Base-by-base conservation (phyloP, 2,797 vertebrate species). In the Syngnathus acus region DNA sequence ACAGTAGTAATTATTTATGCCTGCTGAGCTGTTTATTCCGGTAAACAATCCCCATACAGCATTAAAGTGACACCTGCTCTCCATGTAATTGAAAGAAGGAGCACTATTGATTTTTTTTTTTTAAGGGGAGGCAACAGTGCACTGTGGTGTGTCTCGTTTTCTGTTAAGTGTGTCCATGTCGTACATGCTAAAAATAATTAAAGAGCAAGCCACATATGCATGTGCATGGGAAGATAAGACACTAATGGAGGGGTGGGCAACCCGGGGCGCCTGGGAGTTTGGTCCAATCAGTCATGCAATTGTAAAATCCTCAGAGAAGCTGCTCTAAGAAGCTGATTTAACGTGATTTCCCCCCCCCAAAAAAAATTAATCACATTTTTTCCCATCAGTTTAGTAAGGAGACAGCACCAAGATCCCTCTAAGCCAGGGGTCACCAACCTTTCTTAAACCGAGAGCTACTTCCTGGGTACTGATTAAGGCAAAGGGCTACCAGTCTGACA, bases 81-180 rank as follows among this genome's bases (percentile, higher is more conserved):
- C 63, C 48, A 58, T 77, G 74, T 79, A 78, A 84, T 73, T 81
- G 79, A 80, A 77, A 70, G 70, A 72, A 79, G 72, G 71, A 71
- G 62, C 68, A 76, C 65, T 82, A 87, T 87, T 81, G 84, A 86
- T 87, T 83, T 79, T 26, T 70, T 69, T 72, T 68, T 72, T 55
- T 37, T 47, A 64, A 67, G 59, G 61, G 69, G 72, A 32, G 60
- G 40, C 21, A 16, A 26, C 40, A 8, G 21, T 70, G 65, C 61
- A 57, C 26, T 37, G 14, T 62, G 70, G 17, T 62, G 66, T 62
- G 69, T 70, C 47, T 21, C 39, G 10, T 42, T 48, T 70, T 75
- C 62, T 72, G 45, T 69, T 67, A 76, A 48, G 79, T 50, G 68
- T 73, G 70, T 76, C 73, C 66, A 55, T 73, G 57, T 65, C 37